Conservation (phyloP, 1,140 invertebrate genomes). For the Leptopilina clavipes region DNA sequence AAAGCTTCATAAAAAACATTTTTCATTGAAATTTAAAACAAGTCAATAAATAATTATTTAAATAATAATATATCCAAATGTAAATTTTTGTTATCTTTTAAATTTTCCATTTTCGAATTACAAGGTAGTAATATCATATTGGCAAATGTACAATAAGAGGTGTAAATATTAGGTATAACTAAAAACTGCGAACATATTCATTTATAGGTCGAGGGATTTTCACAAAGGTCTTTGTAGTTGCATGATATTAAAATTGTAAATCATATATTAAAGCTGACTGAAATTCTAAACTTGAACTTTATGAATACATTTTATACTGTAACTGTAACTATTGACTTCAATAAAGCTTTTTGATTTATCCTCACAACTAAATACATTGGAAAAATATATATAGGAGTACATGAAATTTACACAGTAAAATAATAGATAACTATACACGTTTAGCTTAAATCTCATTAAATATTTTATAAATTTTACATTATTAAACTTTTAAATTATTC, state of each 20-base stretch:
- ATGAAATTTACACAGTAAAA: too few relatives aligned
- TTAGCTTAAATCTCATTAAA: too few relatives aligned
- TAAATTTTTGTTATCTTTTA: not conserved
- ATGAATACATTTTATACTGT: not conserved
- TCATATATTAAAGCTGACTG: not conserved
- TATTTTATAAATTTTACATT: too few relatives aligned
- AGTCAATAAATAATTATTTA: too few relatives aligned
- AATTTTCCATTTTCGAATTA: not conserved
- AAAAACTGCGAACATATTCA: constrained; percentile 9
- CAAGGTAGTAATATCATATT: not conserved
- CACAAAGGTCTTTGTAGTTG: constrained; percentile 15
- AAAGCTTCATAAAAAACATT: too few relatives aligned
- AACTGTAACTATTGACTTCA: not conserved
- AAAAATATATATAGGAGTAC: too few relatives aligned
- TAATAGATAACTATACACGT: too few relatives aligned
- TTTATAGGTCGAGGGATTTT: not conserved
- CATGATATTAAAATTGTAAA: not conserved
- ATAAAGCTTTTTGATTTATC: constrained; percentile 9
- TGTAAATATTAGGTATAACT: not conserved
- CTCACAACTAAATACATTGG: not conserved
- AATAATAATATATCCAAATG: too few relatives aligned
- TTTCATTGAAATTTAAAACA: too few relatives aligned
- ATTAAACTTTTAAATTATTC: too few relatives aligned
- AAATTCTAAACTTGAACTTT: not conserved
- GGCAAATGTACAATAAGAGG: not conserved